Conservation (phyloP, 2,797 vertebrate genomes). For the Phrynocephalus forsythii region DNA sequence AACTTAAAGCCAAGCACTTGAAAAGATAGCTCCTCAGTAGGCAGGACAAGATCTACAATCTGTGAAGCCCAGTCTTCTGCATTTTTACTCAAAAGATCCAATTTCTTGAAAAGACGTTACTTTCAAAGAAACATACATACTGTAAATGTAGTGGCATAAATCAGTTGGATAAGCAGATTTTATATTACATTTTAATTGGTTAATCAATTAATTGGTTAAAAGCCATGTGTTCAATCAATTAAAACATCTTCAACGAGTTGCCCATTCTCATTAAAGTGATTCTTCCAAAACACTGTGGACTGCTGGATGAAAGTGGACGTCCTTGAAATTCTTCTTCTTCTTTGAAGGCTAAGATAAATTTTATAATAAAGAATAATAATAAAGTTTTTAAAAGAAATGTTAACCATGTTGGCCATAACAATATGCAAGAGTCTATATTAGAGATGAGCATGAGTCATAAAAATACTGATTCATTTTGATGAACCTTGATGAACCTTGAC, state of each 20-base stretch:
- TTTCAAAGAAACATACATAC: background rate
- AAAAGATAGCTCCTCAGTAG: background rate
- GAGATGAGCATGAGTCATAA: background rate
- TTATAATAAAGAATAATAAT: background rate
- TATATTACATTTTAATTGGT: slow-evolving; percentile 5
- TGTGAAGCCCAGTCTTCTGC: background rate
- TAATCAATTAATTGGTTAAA: background rate
- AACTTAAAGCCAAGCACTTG: background rate
- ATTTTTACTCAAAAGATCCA: background rate
- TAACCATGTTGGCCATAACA: background rate
- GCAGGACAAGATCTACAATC: background rate
- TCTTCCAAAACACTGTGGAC: background rate
- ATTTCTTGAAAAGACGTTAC: background rate
- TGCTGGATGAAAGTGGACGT: background rate
- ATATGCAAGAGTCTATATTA: background rate
- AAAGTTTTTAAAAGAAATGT: background rate
- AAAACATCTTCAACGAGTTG: background rate
- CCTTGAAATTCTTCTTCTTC: background rate
- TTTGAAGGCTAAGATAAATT: slow-evolving; percentile 14
- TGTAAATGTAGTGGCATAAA: no score
- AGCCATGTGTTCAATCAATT: background rate
- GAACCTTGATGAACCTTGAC: no score
- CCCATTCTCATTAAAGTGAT: background rate
- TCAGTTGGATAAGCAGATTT: background rate
- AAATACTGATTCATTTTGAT: no score